Conservation (phyloP, 2,113 vertebrate species). For the Centropristis striata region DNA sequence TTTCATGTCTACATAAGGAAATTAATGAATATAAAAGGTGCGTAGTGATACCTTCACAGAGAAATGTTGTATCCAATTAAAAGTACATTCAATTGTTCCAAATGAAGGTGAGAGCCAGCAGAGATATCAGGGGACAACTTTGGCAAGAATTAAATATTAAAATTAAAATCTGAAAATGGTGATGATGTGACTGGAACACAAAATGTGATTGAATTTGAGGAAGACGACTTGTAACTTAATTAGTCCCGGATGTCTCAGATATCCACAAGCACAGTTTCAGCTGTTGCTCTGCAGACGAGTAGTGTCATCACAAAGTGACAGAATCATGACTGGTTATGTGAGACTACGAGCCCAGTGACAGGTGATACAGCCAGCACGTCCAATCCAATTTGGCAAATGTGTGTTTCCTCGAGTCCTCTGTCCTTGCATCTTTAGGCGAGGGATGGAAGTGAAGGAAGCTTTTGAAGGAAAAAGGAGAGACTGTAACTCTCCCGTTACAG, state of each 20-base stretch:
- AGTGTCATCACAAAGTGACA: slow-evolving; percentile 31
- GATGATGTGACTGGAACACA: background rate
- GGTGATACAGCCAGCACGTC: slow-evolving; percentile 36
- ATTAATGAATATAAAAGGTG: background rate
- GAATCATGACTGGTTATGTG: slow-evolving; percentile 17
- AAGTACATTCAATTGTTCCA: background rate
- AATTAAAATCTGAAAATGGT: background rate
- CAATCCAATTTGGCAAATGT: slow-evolving; percentile 43
- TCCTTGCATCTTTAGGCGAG: background rate
- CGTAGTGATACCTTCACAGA: background rate
- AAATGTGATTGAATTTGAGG: background rate
- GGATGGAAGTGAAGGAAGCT: background rate
- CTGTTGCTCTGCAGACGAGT: background rate
- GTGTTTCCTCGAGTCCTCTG: slow-evolving; percentile 5
- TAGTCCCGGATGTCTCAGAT: background rate
- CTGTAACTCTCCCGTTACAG: too few species aligned
- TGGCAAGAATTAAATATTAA: background rate
- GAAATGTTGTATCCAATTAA: background rate
- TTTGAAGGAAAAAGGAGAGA: too few species aligned
- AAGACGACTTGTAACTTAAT: background rate
- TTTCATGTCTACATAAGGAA: background rate
- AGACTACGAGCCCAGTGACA: slow-evolving; percentile 34
- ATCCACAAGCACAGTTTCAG: background rate
- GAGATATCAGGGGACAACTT: background rate
- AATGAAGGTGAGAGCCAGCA: background rate